Base-by-base conservation (phyloP, 1,140 invertebrate species). In the Xylocopa sonorina region DNA sequence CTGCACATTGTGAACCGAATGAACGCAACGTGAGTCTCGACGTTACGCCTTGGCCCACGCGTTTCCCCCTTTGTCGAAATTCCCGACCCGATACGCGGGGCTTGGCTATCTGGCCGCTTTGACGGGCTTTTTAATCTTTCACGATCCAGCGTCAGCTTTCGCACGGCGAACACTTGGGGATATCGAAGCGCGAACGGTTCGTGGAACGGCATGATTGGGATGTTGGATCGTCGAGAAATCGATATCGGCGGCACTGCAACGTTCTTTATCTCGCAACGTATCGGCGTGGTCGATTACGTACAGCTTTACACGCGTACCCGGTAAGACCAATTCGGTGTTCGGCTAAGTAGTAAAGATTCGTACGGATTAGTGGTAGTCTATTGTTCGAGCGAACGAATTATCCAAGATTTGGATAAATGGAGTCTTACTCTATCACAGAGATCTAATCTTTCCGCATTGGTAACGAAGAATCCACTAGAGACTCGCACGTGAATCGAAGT, bases 181-280 rank as follows among this genome's bases (percentile, higher is more conserved):
- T 95, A 95, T 55, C 85, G 57, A 12, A 66, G 88, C 0, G 88
- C 82, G 27, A 90, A 89, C 50, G 92, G 92, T 0, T 88, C 94
- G 3, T 95, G 95, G 95, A 95, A 85, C 86, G 95, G 95, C 0
- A 95, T 96, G 94, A 95, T 94, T 48, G 95, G 95, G 4, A 92
- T 94, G 89, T 83, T 96, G 64, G 90, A 93, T 0, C 91, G 93
- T 55, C 92, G 91, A 3, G 93, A 95, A 84, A 94, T 94, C 24
- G 95, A 95, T 86, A 94, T 95, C 72, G 95, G 94, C 88, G 95
- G 94, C 3, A 95, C 95, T 3, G 93, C 94, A 1, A 93, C 95
- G 85, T 95, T 95, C 85, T 88, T 95, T 21, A 93, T 94, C 0
- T 80, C 88, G n/a, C 94, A 95, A 82, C 92, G 95, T 3, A 88